Conservation (phyloP, 2,888 invertebrate genomes). For the Cepaea hortensis region DNA sequence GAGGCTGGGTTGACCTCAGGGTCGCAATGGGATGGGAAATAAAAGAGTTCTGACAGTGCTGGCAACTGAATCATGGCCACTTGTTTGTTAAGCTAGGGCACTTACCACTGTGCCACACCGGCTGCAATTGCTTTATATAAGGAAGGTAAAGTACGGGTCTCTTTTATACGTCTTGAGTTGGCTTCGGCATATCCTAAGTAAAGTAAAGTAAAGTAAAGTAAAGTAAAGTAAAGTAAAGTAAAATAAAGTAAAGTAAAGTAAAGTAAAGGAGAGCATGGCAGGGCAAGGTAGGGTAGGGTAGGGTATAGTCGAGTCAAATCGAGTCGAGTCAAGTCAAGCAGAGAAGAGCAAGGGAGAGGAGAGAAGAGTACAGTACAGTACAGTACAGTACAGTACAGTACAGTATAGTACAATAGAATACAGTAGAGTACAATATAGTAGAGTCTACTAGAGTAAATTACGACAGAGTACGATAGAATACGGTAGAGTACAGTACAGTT, state of each 20-base stretch:
- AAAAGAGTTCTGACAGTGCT: too few species aligned
- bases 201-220: background rate
- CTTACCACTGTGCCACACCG: too few species aligned
- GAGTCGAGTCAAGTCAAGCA: constrained; percentile 2
- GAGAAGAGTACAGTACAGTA: constrained; percentile 2
- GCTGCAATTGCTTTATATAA: too few species aligned
- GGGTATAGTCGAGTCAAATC: background rate
- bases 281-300: background rate
- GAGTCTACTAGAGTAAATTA: constrained; percentile 24
- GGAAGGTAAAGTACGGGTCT: too few species aligned
- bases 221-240: constrained; percentile 1
- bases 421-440: constrained; percentile 1
- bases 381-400: background rate
- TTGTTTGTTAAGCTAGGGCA: too few species aligned
- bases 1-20: too few species aligned
- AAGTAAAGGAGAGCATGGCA: background rate
- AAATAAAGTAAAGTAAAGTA: background rate
- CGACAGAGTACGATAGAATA: background rate
- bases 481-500: constrained; percentile 22
- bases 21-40: too few species aligned
- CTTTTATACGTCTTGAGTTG: too few species aligned
- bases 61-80: too few species aligned
- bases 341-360: background rate
- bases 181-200: background rate
- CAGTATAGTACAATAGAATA: constrained; percentile 3